Conservation (phyloP, 53 echinoderm and acorn worm genomes). For the Echinometra lucunter region DNA sequence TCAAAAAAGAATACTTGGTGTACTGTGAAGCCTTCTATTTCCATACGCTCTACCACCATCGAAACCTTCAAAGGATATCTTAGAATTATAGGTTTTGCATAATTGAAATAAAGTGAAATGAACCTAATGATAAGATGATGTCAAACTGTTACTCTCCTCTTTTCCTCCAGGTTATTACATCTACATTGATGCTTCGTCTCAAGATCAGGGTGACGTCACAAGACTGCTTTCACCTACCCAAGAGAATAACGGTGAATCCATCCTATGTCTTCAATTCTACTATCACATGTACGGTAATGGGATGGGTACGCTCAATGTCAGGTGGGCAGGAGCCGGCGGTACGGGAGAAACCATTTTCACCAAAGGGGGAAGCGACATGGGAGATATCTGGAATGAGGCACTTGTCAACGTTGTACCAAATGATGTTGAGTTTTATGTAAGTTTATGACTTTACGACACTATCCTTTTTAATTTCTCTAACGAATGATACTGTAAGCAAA, state of each 20-base stretch:
- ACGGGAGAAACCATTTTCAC: neutral
- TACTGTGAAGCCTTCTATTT: no score
- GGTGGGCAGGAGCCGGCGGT: neutral
- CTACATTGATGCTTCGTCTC: slow-evolving; percentile 67
- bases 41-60: no score
- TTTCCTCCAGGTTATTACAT: slow-evolving; percentile 67
- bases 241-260: neutral
- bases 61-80: no score
- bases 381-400: neutral
- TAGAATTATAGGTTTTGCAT: no score
- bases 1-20: no score
- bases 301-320: slow-evolving; percentile 70
- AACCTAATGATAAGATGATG: no score
- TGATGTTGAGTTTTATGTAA: neutral
- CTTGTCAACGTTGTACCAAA: neutral
- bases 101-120: no score
- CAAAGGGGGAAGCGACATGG: slow-evolving; percentile 22
- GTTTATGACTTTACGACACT: neutral
- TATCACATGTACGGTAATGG: slow-evolving; percentile 75
- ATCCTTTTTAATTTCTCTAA: no score
- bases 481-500: no score
- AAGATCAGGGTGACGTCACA: slow-evolving; percentile 51
- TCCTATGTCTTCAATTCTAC: slow-evolving; percentile 74
- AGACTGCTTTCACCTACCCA: slow-evolving; percentile 49
- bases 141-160: no score